These are phyloP conservation scores for Bos taurus DNA, from an alignment of 2,113 vertebrate species.

Conservation along the genomic window ARS-UCD2.0 NC_037331.1:97588501-97589000, in stretches of 20 bases:
- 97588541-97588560: conserved; percentile 80
- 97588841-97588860: too few species aligned
- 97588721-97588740: background rate
- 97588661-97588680: conserved; percentile 27
- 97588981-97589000: too few species aligned
- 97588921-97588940: too few species aligned
- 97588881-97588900: too few species aligned
- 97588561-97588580: conserved; percentile 80
- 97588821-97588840: too few species aligned
- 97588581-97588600: conserved; percentile 76
- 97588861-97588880: too few species aligned
- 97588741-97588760: conserved; percentile 81
- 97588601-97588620: conserved; percentile 80
- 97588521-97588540: conserved; percentile 79
- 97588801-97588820: background rate
- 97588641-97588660: conserved; percentile 50
- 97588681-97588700: background rate
- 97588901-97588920: too few species aligned
- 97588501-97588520: conserved; percentile 80
- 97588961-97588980: too few species aligned
- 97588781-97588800: background rate
- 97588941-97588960: too few species aligned
- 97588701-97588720: background rate
- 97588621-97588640: conserved; percentile 72
- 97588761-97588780: background rate